Evolutionary conservation across 2,888 invertebrate species (phyloP).

Genomic region (Hedya salicella): DNA sequence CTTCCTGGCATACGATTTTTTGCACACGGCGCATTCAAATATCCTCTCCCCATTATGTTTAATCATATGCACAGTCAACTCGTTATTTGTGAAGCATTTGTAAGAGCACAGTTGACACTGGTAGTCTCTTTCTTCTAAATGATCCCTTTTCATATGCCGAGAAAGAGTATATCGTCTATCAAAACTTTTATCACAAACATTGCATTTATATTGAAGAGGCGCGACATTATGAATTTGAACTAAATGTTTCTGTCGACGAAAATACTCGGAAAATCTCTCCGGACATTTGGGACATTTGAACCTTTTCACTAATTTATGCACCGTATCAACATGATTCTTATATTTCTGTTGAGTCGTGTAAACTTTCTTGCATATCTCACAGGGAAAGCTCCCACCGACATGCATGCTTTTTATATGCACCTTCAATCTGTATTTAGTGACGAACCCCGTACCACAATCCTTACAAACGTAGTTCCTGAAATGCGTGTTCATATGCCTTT

Average conservation of each 20-base stretch:
- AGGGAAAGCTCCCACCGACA: slow-evolving; percentile 44
- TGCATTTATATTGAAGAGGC: slow-evolving; percentile 43
- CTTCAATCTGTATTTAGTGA: slow-evolving; percentile 64
- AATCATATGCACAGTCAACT: slow-evolving; percentile 43
- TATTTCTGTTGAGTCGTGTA: slow-evolving; percentile 54
- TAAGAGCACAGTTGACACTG: slow-evolving; percentile 42
- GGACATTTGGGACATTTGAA: slow-evolving; percentile 57
- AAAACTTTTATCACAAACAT: slow-evolving; percentile 44
- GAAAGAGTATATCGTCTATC: slow-evolving; percentile 48
- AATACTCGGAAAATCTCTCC: slow-evolving; percentile 58
- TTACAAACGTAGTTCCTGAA: slow-evolving; percentile 53
- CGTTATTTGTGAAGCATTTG: slow-evolving; percentile 43
- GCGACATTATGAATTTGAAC: slow-evolving; percentile 39
- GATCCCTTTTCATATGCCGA: slow-evolving; percentile 44
- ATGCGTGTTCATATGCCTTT: slow-evolving; percentile 51
- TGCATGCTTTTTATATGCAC: slow-evolving; percentile 59
- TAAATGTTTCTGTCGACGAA: slow-evolving; percentile 53
- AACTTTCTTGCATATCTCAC: slow-evolving; percentile 58
- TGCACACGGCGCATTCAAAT: slow-evolving; percentile 49
- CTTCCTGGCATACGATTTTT: slow-evolving; percentile 58
- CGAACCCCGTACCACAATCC: slow-evolving; percentile 60
- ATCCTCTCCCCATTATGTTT: slow-evolving; percentile 45
- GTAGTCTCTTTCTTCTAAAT: slow-evolving; percentile 44
- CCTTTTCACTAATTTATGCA: slow-evolving; percentile 56
- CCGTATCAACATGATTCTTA: slow-evolving; percentile 53